A percentile compares a stretch with the other conserved stretches of the same genome.
These are phyloP conservation scores for Enteromius thamalakanensis DNA, from an alignment of 2,797 vertebrate species.

Conservation along the genomic window DNA sequence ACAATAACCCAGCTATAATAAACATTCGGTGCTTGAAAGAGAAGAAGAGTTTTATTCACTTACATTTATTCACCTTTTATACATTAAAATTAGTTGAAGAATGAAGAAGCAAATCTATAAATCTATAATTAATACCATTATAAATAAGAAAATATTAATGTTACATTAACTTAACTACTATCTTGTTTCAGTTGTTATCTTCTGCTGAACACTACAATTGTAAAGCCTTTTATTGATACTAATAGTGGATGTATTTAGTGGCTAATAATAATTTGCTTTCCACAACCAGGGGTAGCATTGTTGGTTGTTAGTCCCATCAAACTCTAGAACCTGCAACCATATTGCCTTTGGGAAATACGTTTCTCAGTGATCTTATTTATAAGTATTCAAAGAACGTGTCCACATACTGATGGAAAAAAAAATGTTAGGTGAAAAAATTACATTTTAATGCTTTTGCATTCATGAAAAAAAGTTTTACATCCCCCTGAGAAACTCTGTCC, in stretches of 20 bases:
- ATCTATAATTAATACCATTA: background rate
- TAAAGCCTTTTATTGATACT: background rate
- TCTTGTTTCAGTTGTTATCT: background rate
- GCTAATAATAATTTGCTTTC: background rate
- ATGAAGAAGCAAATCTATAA: background rate
- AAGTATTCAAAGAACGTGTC: background rate
- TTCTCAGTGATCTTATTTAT: background rate
- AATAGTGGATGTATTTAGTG: background rate
- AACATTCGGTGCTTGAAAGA: background rate
- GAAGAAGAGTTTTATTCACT: background rate
- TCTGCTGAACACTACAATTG: background rate
- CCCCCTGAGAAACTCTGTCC: background rate
- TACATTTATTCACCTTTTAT: background rate
- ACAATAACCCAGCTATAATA: background rate
- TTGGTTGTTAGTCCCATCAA: too few species aligned
- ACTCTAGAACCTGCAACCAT: too few species aligned
- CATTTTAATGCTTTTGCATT: background rate
- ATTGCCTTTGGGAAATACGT: too few species aligned
- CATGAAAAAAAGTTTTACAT: background rate
- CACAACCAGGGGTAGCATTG: background rate
- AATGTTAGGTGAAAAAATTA: background rate
- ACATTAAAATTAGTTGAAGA: background rate
- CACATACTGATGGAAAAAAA: background rate
- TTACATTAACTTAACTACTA: background rate
- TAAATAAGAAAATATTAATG: background rate